phyloP scores from a whole-genome alignment of 2,888 invertebrate genomes.

The Elgonia sp. region DNA sequence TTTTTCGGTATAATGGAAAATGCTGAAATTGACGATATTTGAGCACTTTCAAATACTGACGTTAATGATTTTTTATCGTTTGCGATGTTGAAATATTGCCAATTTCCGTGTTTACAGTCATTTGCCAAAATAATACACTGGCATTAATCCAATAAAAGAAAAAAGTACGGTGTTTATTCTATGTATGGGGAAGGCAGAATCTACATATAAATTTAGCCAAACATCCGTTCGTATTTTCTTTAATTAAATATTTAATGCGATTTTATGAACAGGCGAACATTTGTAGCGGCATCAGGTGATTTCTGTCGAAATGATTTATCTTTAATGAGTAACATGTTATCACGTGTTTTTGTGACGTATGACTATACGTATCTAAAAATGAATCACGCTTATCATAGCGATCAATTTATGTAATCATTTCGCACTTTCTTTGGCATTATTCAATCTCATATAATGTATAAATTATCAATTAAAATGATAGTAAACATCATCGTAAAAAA shows the following conservation, averaged over 20 bases:
- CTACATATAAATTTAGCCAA: too few relatives aligned
- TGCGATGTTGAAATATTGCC: slow-evolving; percentile 26
- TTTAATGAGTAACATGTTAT: neutral
- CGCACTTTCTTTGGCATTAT: neutral
- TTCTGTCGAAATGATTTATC: neutral
- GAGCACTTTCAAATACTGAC: slow-evolving; percentile 14
- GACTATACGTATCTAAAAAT: slow-evolving; percentile 1
- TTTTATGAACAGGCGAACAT: too few relatives aligned
- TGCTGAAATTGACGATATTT: slow-evolving; percentile 3
- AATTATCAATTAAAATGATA: too few relatives aligned
- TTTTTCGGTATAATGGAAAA: slow-evolving; percentile 11
- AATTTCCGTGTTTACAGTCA: slow-evolving; percentile 31
- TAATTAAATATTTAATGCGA: too few relatives aligned
- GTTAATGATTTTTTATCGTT: slow-evolving; percentile 28
- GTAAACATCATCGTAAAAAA: too few relatives aligned
- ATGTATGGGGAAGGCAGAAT: too few relatives aligned
- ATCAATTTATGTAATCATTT: neutral
- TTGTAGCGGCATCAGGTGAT: too few relatives aligned
- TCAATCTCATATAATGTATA: too few relatives aligned
- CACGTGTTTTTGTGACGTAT: neutral
- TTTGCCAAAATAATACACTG: slow-evolving; percentile 25
- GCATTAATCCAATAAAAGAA: slow-evolving; percentile 28
- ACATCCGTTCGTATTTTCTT: too few relatives aligned
- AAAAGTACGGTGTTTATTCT: neutral
- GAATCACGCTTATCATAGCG: slow-evolving; percentile 5